Conservation (phyloP, 2,888 invertebrate genomes). For the Sarcophaga caerulescens region DNA sequence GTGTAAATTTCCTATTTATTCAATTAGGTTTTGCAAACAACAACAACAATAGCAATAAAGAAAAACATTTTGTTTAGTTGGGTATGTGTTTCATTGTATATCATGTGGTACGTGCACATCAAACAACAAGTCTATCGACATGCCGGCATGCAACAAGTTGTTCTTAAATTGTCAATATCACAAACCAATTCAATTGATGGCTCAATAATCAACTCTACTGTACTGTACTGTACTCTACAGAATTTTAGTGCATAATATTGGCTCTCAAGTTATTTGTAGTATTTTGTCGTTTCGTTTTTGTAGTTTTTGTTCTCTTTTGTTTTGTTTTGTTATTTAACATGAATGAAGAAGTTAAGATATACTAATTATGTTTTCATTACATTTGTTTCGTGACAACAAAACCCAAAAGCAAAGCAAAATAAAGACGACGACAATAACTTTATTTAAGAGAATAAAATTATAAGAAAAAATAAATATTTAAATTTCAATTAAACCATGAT, state of each 20-base stretch:
- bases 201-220: background rate
- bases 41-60: background rate
- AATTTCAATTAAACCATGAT: constrained; percentile 55
- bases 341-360: constrained; percentile 32
- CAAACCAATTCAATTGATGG: constrained; percentile 52
- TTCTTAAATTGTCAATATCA: constrained; percentile 51
- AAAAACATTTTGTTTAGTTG: constrained; percentile 19
- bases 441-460: constrained; percentile 5
- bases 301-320: background rate
- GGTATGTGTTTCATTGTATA: constrained; percentile 26
- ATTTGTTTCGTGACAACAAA: constrained; percentile 33
- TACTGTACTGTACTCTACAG: too few relatives aligned
- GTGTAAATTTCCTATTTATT: constrained; percentile 67
- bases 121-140: constrained; percentile 33
- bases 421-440: background rate
- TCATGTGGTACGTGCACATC: background rate
- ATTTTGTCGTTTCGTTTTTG: constrained; percentile 14
- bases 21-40: constrained; percentile 59
- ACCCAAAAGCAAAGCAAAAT: background rate
- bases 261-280: constrained; percentile 10
- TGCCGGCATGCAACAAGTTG: constrained; percentile 60
- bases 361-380: constrained; percentile 63
- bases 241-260: constrained; percentile 29
- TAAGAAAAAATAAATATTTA: constrained; percentile 56
- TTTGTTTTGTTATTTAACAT: constrained; percentile 4